These are phyloP conservation scores for Heliconius hewitsoni DNA, from an alignment of 1,140 invertebrate genomes.

Conservation along the genomic window DNA sequence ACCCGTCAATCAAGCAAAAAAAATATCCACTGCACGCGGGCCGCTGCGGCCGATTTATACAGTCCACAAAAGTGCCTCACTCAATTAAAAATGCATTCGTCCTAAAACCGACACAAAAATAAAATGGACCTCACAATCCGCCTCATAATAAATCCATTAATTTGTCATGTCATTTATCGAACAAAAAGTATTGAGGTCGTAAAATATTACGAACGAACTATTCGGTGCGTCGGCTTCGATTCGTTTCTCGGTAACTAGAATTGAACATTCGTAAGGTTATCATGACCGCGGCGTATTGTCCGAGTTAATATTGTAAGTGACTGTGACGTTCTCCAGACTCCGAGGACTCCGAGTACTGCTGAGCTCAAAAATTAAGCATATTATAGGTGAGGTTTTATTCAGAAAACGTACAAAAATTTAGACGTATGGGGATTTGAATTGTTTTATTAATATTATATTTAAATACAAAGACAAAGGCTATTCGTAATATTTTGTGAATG, in stretches of 20 bases:
- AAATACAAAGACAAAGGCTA: too few species aligned
- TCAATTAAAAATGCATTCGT: conserved; percentile 81
- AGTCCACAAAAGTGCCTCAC: conserved; percentile 78
- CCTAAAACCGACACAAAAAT: conserved; percentile 67
- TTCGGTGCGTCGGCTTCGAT: conserved; percentile 52
- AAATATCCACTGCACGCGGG: conserved; percentile 72
- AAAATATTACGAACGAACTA: conserved; percentile 61
- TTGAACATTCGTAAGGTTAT: conserved; percentile 69
- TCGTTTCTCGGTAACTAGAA: conserved; percentile 68
- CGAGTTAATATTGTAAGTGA: conserved; percentile 69
- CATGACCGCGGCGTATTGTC: conserved; percentile 68
- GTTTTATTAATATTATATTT: too few species aligned
- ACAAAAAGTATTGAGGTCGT: conserved; percentile 66
- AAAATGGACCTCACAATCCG: conserved; percentile 65
- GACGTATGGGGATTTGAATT: too few species aligned
- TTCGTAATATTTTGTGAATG: too few species aligned
- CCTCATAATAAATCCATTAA: conserved; percentile 80
- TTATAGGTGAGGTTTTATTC: too few species aligned
- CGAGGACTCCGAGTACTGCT: conserved; percentile 50
- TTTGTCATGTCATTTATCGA: conserved; percentile 79
- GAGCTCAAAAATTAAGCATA: conserved; percentile 36
- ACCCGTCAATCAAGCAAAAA: conserved; percentile 79
- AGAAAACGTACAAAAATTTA: too few species aligned
- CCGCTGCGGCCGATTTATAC: conserved; percentile 76
- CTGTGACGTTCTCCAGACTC: conserved; percentile 43